These are phyloP conservation scores for Reticulitermes lucifugus DNA, from an alignment of 2,888 invertebrate genomes.

Conservation along the genomic window DNA sequence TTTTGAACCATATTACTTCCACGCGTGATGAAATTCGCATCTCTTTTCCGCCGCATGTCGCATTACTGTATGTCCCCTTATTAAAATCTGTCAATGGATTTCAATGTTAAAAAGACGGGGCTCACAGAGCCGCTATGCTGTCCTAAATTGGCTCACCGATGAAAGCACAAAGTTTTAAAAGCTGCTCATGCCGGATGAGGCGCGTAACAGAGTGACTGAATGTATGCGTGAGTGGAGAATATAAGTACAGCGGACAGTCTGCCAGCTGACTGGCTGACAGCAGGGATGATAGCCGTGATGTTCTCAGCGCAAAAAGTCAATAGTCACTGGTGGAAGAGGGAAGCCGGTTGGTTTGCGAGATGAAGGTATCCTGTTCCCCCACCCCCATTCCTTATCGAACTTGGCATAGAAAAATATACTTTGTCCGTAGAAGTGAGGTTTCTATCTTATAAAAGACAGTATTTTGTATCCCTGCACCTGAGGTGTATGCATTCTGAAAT, in stretches of 20 bases:
- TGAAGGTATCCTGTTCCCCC: background rate
- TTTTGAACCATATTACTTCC: no score
- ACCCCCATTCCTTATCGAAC: slow-evolving; percentile 13
- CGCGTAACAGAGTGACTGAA: slow-evolving; percentile 1
- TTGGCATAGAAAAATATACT: background rate
- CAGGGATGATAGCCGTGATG: slow-evolving; percentile 3
- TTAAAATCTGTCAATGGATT: no score
- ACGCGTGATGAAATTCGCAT: no score
- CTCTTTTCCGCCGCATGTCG: no score
- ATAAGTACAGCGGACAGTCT: background rate
- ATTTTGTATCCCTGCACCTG: slow-evolving; percentile 3
- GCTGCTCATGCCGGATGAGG: no score
- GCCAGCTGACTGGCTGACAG: slow-evolving; percentile 12
- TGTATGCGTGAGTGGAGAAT: background rate
- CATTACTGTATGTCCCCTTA: no score
- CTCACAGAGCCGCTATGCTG: no score
- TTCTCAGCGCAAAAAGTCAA: slow-evolving; percentile 12
- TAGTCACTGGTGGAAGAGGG: background rate
- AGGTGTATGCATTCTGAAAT: no score
- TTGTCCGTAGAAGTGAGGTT: background rate
- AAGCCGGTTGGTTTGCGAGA: background rate
- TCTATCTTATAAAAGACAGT: background rate
- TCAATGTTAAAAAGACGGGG: no score
- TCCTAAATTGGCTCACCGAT: no score
- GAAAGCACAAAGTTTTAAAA: no score